Evolutionary conservation across 2,888 invertebrate genomes (phyloP).

Genomic region (Platycheirus rosarum): DNA sequence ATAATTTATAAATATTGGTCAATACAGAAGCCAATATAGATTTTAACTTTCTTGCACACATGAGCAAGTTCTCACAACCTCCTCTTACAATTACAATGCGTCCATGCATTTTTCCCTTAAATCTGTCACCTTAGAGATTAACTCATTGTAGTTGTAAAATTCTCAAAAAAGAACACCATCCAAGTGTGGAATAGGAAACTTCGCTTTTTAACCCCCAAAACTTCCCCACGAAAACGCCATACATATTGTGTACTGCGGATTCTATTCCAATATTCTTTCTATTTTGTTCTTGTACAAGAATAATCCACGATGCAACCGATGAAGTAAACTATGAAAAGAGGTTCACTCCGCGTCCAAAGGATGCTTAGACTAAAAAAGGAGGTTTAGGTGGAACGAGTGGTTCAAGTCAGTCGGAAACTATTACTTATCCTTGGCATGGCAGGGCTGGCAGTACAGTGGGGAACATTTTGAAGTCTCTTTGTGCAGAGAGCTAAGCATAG

Average conservation of each 20-base stretch:
- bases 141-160: conserved; percentile 49
- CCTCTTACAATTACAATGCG: background rate
- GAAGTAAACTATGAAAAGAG: background rate
- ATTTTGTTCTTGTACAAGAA: conserved; percentile 33
- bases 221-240: conserved; percentile 39
- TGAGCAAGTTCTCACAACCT: background rate
- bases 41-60: too few species aligned
- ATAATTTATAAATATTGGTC: too few species aligned
- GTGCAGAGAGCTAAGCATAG: conserved; percentile 47
- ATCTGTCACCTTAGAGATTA: conserved; percentile 67
- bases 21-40: too few species aligned
- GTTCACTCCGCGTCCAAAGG: conserved; percentile 21
- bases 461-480: conserved; percentile 12
- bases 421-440: conserved; percentile 66
- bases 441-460: too few species aligned
- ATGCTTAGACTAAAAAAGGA: conserved; percentile 8
- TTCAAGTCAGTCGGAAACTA: conserved; percentile 59
- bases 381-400: conserved; percentile 1
- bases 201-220: conserved; percentile 11
- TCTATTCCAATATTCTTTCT: conserved; percentile 58
- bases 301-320: conserved; percentile 26
- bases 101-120: conserved; percentile 21
- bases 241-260: conserved; percentile 38
- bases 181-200: conserved; percentile 43
- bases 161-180: conserved; percentile 43